These are phyloP conservation scores for Ectobius pallidus DNA, from an alignment of 2,888 invertebrate genomes.

Conservation along the genomic window DNA sequence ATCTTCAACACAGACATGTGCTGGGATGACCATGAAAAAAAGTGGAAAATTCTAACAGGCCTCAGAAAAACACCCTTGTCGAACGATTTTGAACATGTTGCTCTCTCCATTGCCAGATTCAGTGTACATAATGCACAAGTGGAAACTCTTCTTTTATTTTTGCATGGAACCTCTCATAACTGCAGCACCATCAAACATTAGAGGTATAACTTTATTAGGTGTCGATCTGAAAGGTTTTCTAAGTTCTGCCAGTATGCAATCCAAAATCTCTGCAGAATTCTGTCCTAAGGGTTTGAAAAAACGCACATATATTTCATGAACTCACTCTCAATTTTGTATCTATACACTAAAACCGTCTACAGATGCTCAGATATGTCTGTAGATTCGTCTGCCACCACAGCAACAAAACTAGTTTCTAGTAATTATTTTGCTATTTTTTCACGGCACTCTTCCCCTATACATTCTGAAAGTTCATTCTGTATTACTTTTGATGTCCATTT, in stretches of 20 bases:
- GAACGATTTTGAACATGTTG: neutral
- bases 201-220: no score
- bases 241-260: no score
- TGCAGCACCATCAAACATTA: neutral
- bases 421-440: neutral
- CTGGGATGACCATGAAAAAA: neutral
- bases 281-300: neutral
- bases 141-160: no score
- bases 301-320: neutral
- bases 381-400: neutral
- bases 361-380: no score
- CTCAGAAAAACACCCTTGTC: constrained; percentile 1
- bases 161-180: neutral
- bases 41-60: neutral
- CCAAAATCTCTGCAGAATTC: neutral
- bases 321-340: neutral
- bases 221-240: no score
- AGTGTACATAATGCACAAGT: neutral
- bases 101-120: neutral
- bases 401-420: neutral
- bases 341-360: neutral
- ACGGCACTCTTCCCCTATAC: neutral
- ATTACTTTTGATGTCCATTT: neutral
- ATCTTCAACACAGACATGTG: neutral
- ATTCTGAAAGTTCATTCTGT: neutral